Percentiles rank a stretch among this genome's conserved stretches.
These are phyloP conservation scores for Passerina amoena DNA, from an alignment of 2,113 vertebrate species.

Conservation along the genomic window DNA sequence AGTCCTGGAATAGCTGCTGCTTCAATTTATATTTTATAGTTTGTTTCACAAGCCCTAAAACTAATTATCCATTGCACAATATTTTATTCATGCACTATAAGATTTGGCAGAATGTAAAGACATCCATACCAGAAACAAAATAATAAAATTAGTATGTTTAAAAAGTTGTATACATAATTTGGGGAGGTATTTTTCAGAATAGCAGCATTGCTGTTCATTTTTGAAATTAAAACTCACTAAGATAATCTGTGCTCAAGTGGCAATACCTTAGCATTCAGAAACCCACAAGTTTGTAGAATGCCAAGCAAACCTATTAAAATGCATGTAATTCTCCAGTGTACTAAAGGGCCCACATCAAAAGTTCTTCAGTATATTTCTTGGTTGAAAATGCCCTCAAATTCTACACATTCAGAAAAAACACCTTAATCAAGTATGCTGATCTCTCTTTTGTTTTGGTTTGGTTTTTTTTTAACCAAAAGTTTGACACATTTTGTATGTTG, in stretches of 20 bases:
- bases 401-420: neutral
- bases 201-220: neutral
- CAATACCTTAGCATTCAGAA: neutral
- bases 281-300: neutral
- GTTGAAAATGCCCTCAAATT: neutral
- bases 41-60: neutral
- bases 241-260: neutral
- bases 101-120: neutral
- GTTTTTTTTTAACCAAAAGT: neutral
- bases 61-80: conserved; percentile 1
- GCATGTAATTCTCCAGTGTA: neutral
- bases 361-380: neutral
- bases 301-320: neutral
- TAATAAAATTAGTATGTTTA: neutral
- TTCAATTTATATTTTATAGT: neutral
- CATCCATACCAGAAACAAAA: neutral
- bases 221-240: neutral
- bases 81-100: neutral
- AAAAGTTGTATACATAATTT: neutral
- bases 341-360: neutral
- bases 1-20: neutral
- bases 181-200: neutral
- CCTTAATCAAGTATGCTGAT: neutral
- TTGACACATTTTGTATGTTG: neutral
- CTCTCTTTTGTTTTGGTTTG: fast-evolving